These are phyloP conservation scores for Dromas ardeola DNA, from an alignment of 2,113 vertebrate species.

Conservation along the genomic window DNA sequence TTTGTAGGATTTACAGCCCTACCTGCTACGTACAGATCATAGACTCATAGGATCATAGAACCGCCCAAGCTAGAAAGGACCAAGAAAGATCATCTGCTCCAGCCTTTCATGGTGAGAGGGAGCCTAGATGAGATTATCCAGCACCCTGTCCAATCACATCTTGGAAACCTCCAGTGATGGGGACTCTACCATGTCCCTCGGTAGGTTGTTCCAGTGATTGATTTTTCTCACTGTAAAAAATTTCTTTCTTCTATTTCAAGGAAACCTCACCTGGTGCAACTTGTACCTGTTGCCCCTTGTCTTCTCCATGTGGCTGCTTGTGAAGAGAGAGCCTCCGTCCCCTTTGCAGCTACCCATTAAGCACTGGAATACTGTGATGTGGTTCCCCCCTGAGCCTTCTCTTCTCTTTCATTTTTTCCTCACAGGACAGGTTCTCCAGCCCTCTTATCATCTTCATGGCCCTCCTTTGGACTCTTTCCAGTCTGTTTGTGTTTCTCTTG, in stretches of 20 bases:
- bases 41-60: not conserved
- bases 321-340: not conserved
- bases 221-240: not conserved
- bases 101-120: not conserved
- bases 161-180: not conserved
- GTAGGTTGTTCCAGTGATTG: not conserved
- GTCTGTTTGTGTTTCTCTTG: not conserved
- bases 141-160: not conserved
- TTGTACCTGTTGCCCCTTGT: not conserved
- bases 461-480: not conserved
- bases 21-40: not conserved
- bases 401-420: not conserved
- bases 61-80: not conserved
- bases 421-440: not conserved
- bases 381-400: not conserved
- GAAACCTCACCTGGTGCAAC: not conserved
- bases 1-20: not conserved
- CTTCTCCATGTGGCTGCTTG: not conserved
- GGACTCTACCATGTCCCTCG: not conserved
- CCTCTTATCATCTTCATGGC: not conserved
- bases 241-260: not conserved
- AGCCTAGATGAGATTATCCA: not conserved
- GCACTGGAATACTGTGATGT: not conserved
- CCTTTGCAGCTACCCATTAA: not conserved
- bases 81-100: not conserved